These are phyloP conservation scores for Lycocerus yunnanus DNA, from an alignment of 2,888 invertebrate genomes.

Conservation along the genomic window DNA sequence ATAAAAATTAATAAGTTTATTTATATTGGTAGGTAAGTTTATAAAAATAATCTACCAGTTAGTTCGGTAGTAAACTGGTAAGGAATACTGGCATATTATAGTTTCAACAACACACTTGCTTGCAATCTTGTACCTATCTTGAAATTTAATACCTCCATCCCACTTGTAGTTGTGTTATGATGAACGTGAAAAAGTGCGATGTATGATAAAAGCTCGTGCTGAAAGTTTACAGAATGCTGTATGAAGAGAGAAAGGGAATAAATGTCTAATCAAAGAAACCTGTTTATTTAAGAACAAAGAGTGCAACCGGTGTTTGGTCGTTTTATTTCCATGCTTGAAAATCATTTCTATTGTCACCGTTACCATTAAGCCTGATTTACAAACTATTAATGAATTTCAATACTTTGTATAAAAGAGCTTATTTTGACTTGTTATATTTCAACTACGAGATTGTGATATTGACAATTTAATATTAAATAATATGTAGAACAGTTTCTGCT, in stretches of 20 bases:
- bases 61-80: not conserved
- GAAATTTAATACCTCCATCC: not conserved
- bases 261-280: conserved; percentile 44
- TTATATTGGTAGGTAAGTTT: not conserved
- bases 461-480: not conserved
- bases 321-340: conserved; percentile 5
- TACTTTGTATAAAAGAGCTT: not conserved
- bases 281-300: conserved; percentile 48
- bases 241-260: conserved; percentile 43
- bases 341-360: conserved; percentile 5
- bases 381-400: conserved; percentile 2
- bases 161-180: not conserved
- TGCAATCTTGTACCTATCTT: not conserved
- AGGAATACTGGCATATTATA: not conserved
- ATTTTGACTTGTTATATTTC: not conserved
- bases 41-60: not conserved
- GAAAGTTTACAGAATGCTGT: conserved; percentile 27
- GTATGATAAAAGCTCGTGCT: conserved; percentile 6
- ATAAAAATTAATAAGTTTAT: not conserved
- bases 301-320: conserved; percentile 15
- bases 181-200: conserved; percentile 5
- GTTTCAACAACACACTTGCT: not conserved
- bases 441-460: not conserved
- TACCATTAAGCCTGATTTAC: conserved; percentile 4
- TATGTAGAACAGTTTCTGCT: not conserved